These are phyloP conservation scores for Trichacis sp. DNA, from an alignment of 2,888 invertebrate species.

Conservation along the genomic window DNA sequence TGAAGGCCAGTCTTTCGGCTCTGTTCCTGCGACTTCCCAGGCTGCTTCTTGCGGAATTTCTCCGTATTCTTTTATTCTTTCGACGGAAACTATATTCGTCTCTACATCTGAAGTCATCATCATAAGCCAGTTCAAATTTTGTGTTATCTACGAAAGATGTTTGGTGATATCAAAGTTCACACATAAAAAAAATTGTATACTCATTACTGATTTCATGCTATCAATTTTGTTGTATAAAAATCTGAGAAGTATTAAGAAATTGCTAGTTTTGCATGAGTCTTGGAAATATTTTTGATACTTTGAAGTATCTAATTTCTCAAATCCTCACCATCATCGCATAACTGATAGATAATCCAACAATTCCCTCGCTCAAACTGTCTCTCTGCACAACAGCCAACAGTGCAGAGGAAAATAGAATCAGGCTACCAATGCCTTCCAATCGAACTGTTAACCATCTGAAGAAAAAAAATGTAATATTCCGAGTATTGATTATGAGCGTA, in stretches of 20 bases:
- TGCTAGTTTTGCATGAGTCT: no score
- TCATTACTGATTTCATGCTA: no score
- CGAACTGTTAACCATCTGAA: slow-evolving; percentile 92
- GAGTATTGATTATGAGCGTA: no score
- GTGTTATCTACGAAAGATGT: slow-evolving; percentile 79
- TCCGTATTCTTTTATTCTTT: slow-evolving; percentile 95
- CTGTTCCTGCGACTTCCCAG: slow-evolving; percentile 77
- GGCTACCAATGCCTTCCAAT: slow-evolving; percentile 95
- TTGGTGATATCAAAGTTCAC: no score
- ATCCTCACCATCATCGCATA: slow-evolving; percentile 82
- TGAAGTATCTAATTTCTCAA: no score
- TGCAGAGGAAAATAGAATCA: slow-evolving; percentile 94
- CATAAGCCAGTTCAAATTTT: slow-evolving; percentile 96
- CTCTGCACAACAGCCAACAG: slow-evolving; percentile 89
- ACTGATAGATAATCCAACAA: slow-evolving; percentile 90
- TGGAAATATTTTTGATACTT: no score
- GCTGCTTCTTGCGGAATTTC: slow-evolving; percentile 87
- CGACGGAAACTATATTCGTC: slow-evolving; percentile 97
- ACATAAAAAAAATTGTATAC: no score
- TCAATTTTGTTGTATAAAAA: no score
- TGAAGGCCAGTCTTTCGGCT: slow-evolving; percentile 83
- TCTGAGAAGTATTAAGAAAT: no score
- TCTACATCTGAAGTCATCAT: slow-evolving; percentile 94
- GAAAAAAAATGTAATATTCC: no score
- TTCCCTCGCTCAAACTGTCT: slow-evolving; percentile 76